A percentile compares a stretch with the other conserved stretches of the same genome.
These are phyloP conservation scores for Rhinogobius similis DNA, from an alignment of 2,113 vertebrate genomes.

Conservation along the genomic window DNA sequence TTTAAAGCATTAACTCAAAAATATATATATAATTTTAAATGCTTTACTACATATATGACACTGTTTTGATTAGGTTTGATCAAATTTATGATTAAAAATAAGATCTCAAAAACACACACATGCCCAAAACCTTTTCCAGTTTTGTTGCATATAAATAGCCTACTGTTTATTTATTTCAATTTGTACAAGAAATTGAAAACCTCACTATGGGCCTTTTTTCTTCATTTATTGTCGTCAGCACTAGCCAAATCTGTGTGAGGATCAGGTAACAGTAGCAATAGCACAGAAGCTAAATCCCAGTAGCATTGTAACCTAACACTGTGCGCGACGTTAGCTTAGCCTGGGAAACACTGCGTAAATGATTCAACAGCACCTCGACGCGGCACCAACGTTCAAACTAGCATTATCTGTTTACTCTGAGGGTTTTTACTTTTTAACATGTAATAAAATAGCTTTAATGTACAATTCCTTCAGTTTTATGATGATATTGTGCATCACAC, in stretches of 20 bases:
- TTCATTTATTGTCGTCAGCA: conserved; percentile 14
- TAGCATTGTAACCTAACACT: conserved; percentile 49
- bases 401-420: conserved; percentile 6
- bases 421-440: neutral
- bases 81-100: too few relatives aligned
- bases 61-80: too few relatives aligned
- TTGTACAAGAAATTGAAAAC: neutral
- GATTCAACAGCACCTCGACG: conserved; percentile 73
- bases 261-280: conserved; percentile 30
- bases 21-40: too few relatives aligned
- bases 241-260: conserved; percentile 38
- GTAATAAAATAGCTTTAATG: neutral
- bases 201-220: neutral
- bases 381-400: conserved; percentile 48
- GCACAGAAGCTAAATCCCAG: conserved; percentile 47
- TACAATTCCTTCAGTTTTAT: neutral
- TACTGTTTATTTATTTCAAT: neutral
- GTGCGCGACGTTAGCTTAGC: conserved; percentile 19
- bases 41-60: too few relatives aligned
- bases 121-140: neutral
- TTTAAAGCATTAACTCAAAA: too few relatives aligned
- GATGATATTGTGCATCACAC: neutral
- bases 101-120: too few relatives aligned
- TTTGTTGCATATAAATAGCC: neutral
- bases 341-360: conserved; percentile 57